These are phyloP conservation scores for Conomelus anceps DNA, from an alignment of 2,888 invertebrate species.

Conservation along the genomic window DNA sequence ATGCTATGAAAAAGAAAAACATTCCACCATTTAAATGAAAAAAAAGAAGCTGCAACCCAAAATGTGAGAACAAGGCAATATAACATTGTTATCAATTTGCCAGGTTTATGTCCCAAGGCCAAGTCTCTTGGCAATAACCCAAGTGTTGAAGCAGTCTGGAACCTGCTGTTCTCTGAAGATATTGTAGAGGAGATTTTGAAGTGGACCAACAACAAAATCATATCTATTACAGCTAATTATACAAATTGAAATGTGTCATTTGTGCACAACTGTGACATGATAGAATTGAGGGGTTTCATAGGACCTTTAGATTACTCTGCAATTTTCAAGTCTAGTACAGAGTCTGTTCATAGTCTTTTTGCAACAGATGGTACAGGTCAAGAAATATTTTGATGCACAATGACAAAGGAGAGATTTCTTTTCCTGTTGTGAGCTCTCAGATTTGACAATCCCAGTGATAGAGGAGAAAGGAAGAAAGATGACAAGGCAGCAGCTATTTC, in stretches of 20 bases:
- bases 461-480: constrained; percentile 1
- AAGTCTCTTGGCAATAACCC: background rate
- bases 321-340: constrained; percentile 2
- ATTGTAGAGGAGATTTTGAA: background rate
- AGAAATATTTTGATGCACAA: constrained; percentile 16
- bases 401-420: constrained; percentile 14
- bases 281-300: constrained; percentile 18
- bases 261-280: background rate
- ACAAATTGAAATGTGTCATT: background rate
- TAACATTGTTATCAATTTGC: background rate
- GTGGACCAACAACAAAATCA: background rate
- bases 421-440: constrained; percentile 2
- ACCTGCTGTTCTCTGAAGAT: background rate
- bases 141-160: background rate
- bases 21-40: background rate
- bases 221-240: background rate
- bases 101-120: background rate
- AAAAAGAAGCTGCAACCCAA: background rate
- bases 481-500: constrained; percentile 21
- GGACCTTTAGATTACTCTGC: constrained; percentile 14
- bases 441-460: constrained; percentile 7
- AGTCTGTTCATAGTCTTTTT: constrained; percentile 13
- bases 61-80: background rate
- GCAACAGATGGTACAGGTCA: constrained; percentile 21
- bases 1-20: background rate